phyloP scores from a whole-genome alignment of 2,888 invertebrate species.

The Bembecia ichneumoniformis region DNA sequence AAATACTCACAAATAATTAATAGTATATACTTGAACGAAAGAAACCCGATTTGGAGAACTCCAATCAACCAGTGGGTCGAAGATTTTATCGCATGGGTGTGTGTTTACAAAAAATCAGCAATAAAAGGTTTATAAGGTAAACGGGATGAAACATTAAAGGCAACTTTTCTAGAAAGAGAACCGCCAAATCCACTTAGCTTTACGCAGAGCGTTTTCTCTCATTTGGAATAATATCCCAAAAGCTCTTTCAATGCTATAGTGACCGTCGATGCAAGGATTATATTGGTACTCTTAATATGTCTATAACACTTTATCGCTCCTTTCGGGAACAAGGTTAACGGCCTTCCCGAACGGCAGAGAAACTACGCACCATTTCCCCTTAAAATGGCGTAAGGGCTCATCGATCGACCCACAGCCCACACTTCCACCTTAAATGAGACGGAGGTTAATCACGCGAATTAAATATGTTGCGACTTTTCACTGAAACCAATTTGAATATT shows the following conservation, averaged over 20 bases:
- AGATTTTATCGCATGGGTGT: no score
- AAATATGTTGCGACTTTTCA: slow-evolving; percentile 48
- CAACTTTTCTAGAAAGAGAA: neutral
- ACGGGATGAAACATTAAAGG: neutral
- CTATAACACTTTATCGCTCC: slow-evolving; percentile 15
- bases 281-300: slow-evolving; percentile 11
- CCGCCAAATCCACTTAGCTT: neutral
- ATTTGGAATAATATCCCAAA: neutral
- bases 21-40: no score
- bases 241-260: neutral
- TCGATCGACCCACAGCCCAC: neutral
- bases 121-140: neutral
- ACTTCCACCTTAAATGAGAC: slow-evolving; percentile 4
- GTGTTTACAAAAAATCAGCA: neutral
- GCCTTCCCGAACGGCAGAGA: slow-evolving; percentile 21
- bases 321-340: slow-evolving; percentile 21
- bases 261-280: neutral
- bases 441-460: slow-evolving; percentile 10
- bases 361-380: slow-evolving; percentile 1
- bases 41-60: no score
- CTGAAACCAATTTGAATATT: slow-evolving; percentile 50
- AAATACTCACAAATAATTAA: no score
- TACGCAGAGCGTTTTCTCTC: neutral
- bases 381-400: neutral
- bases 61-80: neutral